phyloP scores from a whole-genome alignment of 1,140 invertebrate genomes.

The Saccostrea echinata region DNA sequence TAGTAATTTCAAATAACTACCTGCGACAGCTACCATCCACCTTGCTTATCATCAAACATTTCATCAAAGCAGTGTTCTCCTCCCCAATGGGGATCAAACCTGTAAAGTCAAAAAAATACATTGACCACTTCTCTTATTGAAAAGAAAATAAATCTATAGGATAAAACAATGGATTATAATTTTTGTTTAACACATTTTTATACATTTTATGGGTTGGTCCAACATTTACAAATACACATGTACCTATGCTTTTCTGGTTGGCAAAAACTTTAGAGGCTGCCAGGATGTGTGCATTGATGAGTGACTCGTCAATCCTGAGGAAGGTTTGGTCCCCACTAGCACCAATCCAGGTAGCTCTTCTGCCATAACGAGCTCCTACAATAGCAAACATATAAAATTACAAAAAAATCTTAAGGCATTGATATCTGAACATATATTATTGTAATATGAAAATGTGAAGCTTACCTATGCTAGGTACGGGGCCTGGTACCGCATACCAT shows the following conservation, averaged over 20 bases:
- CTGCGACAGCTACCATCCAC: conserved; percentile 88
- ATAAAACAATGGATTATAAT: neutral
- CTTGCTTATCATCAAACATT: conserved; percentile 91
- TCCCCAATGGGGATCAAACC: conserved; percentile 78
- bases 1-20: conserved; percentile 52
- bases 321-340: conserved; percentile 97
- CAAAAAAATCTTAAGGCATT: no score
- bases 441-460: neutral
- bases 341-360: conserved; percentile 94
- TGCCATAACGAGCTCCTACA: conserved; percentile 82
- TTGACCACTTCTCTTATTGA: neutral
- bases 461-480: conserved; percentile 86
- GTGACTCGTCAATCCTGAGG: conserved; percentile 93
- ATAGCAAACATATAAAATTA: neutral
- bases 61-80: conserved; percentile 83
- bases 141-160: no score
- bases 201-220: conserved; percentile 46
- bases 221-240: conserved; percentile 79
- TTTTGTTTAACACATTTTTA: conserved; percentile 62
- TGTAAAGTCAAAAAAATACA: conserved; percentile 51
- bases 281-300: conserved; percentile 93
- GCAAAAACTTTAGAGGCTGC: conserved; percentile 92
- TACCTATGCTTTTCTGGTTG: conserved; percentile 91
- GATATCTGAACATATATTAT: neutral
- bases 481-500: conserved; percentile 92